A percentile compares a stretch with the other conserved stretches of the same genome.
phyloP scores from a whole-genome alignment of 2,888 invertebrate species.

The Arctia plantaginis region DNA sequence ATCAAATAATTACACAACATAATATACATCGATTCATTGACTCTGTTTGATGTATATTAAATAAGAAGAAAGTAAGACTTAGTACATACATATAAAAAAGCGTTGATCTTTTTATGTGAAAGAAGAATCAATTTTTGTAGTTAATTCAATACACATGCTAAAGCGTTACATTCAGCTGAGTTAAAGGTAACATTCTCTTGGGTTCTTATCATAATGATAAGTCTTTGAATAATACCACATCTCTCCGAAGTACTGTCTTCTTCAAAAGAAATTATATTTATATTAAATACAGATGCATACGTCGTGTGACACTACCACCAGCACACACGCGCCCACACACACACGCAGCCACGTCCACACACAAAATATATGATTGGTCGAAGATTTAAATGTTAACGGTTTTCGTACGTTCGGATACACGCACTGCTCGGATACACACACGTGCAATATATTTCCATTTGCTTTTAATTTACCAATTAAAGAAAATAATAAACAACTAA shows the following conservation, averaged over 20 bases:
- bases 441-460: not conserved
- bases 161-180: not conserved
- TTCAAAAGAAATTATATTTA: not conserved
- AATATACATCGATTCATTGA: too few species aligned
- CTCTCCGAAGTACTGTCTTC: not conserved
- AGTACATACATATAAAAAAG: too few species aligned
- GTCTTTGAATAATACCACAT: not conserved
- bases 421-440: not conserved
- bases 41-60: too few species aligned
- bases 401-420: not conserved
- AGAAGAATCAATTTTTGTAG: too few species aligned
- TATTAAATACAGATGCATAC: not conserved
- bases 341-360: not conserved
- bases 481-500: too few species aligned
- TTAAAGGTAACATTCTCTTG: not conserved
- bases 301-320: not conserved
- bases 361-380: conserved; percentile 2
- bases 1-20: too few species aligned
- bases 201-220: not conserved
- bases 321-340: not conserved
- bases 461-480: not conserved
- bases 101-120: too few species aligned
- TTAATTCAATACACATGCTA: not conserved
- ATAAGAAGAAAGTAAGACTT: too few species aligned
- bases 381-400: not conserved